A percentile compares a stretch with the other conserved stretches of the same genome.
Conservation (phyloP, 2,888 invertebrate genomes). For the Scaeva pyrastri region DNA sequence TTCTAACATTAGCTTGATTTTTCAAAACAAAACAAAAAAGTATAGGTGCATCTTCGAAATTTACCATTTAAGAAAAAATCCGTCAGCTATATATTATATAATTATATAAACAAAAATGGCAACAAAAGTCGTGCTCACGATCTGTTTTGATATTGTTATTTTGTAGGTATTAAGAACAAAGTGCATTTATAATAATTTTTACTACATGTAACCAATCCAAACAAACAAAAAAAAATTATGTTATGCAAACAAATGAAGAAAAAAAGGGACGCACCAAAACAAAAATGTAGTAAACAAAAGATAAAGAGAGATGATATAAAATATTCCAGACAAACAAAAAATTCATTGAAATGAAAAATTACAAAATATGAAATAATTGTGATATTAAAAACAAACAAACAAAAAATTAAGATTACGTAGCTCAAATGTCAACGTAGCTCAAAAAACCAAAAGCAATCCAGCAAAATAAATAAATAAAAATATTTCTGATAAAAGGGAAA, state of each 20-base stretch:
- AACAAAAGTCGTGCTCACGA: slow-evolving; percentile 43
- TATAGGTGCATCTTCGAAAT: slow-evolving; percentile 3
- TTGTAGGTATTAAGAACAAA: slow-evolving; percentile 72
- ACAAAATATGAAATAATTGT: slow-evolving; percentile 54
- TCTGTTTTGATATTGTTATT: slow-evolving; percentile 70
- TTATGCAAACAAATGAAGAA: slow-evolving; percentile 48
- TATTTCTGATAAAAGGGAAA: slow-evolving; percentile 42
- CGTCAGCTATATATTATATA: slow-evolving; percentile 53
- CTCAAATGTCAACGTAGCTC: slow-evolving; percentile 75
- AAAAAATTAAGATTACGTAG: slow-evolving; percentile 50
- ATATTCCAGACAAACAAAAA: slow-evolving; percentile 26
- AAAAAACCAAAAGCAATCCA: slow-evolving; percentile 52
- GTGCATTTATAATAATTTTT: slow-evolving; percentile 74
- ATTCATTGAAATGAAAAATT: background rate
- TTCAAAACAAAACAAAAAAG: background rate
- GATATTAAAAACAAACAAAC: slow-evolving; percentile 58
- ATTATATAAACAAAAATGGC: slow-evolving; percentile 25
- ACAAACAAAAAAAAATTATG: too few species aligned
- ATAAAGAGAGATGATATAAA: slow-evolving; percentile 24
- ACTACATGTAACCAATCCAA: slow-evolving; percentile 56
- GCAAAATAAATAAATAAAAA: slow-evolving; percentile 28
- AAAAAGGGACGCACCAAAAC: slow-evolving; percentile 61
- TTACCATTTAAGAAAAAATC: slow-evolving; percentile 46
- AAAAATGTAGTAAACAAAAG: slow-evolving; percentile 24
- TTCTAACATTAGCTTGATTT: slow-evolving; percentile 39